A percentile compares a stretch with the other conserved stretches of the same genome.
phyloP scores from a whole-genome alignment of 1,140 invertebrate genomes.

The Pteromalus puparum region DNA sequence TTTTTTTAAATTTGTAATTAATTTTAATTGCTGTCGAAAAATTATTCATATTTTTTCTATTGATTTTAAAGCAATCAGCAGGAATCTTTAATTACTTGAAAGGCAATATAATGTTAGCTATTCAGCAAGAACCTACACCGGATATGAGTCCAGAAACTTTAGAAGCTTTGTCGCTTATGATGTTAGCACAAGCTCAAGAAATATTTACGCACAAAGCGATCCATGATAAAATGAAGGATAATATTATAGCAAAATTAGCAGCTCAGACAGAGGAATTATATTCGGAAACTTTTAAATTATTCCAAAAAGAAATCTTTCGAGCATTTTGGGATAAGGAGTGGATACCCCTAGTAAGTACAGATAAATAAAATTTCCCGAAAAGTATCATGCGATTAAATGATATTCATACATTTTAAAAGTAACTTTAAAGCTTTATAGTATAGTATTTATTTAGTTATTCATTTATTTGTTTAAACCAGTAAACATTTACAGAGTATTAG shows the following conservation, averaged over 20 bases:
- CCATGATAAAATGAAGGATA: conserved; percentile 95
- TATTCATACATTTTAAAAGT: no score
- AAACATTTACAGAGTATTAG: no score
- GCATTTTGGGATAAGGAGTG: conserved; percentile 94
- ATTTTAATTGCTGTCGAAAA: conserved; percentile 5
- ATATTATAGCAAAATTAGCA: conserved; percentile 93
- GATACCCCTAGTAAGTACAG: conserved; percentile 80
- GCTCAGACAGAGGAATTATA: conserved; percentile 96
- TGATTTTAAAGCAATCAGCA: conserved; percentile 85
- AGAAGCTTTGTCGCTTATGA: conserved; percentile 87
- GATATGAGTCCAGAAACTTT: conserved; percentile 96
- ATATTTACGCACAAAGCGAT: conserved; percentile 96
- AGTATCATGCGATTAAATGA: not conserved
- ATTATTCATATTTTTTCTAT: conserved; percentile 53
- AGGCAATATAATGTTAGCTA: conserved; percentile 86
- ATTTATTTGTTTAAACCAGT: no score
- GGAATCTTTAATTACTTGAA: conserved; percentile 95
- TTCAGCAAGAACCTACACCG: conserved; percentile 96
- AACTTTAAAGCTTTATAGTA: no score
- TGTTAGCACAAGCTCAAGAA: conserved; percentile 99
- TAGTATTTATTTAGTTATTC: not conserved
- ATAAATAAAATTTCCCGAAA: not conserved
- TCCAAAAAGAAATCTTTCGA: conserved; percentile 91
- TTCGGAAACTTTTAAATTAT: conserved; percentile 89
- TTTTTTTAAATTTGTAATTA: conserved; percentile 42